Evolutionary conservation across 2,113 vertebrate species (phyloP).

Genomic region (Aleadryas rufinucha): DNA sequence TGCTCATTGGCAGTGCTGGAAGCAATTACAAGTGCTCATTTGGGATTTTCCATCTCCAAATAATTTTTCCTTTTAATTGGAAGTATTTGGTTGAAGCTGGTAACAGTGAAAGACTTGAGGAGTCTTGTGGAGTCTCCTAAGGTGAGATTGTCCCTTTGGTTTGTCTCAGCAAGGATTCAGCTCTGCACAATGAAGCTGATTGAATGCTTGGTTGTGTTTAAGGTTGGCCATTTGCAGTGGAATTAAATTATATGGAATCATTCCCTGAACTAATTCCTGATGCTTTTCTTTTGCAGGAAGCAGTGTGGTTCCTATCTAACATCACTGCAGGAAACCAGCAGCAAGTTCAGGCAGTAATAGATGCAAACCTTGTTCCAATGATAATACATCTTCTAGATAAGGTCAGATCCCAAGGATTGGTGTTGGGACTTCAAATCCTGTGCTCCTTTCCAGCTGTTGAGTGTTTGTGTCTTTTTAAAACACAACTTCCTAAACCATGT

Average conservation of each 20-base stretch:
- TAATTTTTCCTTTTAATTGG: not conserved
- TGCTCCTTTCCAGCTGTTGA: not conserved
- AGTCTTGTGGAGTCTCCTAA: not conserved
- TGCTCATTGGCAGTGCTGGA: not conserved
- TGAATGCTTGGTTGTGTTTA: rapidly evolving
- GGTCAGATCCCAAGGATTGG: constrained; percentile 65
- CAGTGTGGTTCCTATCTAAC: constrained; percentile 99
- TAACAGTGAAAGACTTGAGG: not conserved
- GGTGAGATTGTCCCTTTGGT: not conserved
- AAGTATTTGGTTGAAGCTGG: not conserved
- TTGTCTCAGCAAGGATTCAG: not conserved
- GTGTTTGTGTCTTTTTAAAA: not conserved
- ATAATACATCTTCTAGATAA: constrained; percentile 98
- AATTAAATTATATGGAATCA: rapidly evolving
- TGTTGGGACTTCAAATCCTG: not conserved
- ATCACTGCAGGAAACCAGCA: constrained; percentile 99
- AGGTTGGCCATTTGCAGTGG: not conserved
- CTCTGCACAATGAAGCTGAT: not conserved
- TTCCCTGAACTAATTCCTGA: not conserved
- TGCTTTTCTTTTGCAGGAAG: constrained; percentile 83
- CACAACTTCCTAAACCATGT: rapidly evolving
- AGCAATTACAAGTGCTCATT: not conserved
- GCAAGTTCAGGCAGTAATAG: constrained; percentile 98
- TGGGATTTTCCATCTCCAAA: not conserved
- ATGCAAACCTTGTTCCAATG: constrained; percentile 97